Evolutionary conservation across 2,797 vertebrate genomes (phyloP).

Genomic region (Cottoperca gobio): DNA sequence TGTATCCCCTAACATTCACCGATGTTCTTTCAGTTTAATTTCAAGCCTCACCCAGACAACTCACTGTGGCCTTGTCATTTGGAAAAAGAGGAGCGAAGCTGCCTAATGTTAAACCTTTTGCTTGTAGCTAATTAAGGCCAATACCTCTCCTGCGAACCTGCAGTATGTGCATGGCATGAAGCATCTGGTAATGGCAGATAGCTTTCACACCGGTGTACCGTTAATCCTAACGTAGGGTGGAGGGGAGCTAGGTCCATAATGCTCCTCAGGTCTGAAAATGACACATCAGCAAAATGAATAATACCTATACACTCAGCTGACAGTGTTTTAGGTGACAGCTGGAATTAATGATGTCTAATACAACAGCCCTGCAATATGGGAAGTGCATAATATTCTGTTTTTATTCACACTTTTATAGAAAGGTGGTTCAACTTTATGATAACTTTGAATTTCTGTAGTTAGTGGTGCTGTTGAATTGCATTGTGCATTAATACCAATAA

Average conservation of each 20-base stretch:
- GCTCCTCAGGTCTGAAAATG: neutral
- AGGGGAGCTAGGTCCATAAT: neutral
- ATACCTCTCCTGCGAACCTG: neutral
- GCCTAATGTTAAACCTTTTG: accelerated
- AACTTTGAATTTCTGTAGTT: neutral
- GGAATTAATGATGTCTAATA: neutral
- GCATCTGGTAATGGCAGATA: neutral
- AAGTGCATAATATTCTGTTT: neutral
- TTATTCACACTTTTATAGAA: neutral
- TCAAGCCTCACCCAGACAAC: slow-evolving; percentile 41
- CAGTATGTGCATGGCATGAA: neutral
- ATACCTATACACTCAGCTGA: too few species aligned
- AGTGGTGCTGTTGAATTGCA: neutral
- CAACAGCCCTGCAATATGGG: neutral
- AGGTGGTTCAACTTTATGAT: neutral
- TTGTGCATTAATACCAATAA: neutral
- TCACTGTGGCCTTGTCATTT: slow-evolving; percentile 26
- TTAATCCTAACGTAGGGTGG: neutral
- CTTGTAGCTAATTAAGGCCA: accelerated
- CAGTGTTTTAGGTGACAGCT: neutral
- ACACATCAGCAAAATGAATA: too few species aligned
- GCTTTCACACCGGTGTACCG: neutral
- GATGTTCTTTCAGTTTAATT: neutral
- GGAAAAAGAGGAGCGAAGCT: neutral
- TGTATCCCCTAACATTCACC: neutral